phyloP scores from a whole-genome alignment of 2,888 invertebrate genomes.

The Drosophila villosipedis region DNA sequence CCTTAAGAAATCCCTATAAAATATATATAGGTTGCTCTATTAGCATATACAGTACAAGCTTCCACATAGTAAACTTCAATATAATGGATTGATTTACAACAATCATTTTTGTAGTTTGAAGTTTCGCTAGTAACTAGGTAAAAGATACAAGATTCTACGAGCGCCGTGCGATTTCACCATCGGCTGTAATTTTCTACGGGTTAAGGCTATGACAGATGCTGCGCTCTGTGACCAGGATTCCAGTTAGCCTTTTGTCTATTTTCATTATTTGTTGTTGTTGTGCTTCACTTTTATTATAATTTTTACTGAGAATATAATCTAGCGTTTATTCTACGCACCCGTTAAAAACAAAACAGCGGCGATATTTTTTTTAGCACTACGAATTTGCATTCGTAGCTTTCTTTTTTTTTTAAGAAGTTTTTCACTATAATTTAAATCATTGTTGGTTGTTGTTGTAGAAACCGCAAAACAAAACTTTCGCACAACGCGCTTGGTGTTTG shows the following conservation, averaged over 20 bases:
- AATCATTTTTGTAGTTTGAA: too few species aligned
- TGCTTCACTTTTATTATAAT: background rate
- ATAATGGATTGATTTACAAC: too few species aligned
- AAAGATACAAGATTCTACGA: too few species aligned
- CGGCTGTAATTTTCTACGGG: background rate
- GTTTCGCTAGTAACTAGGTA: too few species aligned
- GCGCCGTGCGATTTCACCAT: background rate
- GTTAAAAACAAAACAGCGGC: background rate
- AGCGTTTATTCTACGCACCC: background rate
- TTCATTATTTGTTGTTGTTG: background rate
- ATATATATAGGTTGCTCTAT: background rate
- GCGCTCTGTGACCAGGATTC: background rate
- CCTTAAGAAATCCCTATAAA: background rate
- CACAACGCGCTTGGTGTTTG: slow-evolving; percentile 5
- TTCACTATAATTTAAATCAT: slow-evolving; percentile 66
- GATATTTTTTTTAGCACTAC: slow-evolving; percentile 57
- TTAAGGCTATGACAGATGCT: background rate
- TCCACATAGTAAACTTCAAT: background rate
- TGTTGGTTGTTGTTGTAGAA: slow-evolving; percentile 40
- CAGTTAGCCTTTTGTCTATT: background rate
- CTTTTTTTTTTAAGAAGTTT: slow-evolving; percentile 63
- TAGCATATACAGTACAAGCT: background rate
- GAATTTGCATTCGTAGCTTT: slow-evolving; percentile 63
- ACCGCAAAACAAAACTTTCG: slow-evolving; percentile 64
- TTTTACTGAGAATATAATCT: background rate